Base-by-base conservation (phyloP, 2,888 invertebrate genomes). In the Rotaria sp. region DNA sequence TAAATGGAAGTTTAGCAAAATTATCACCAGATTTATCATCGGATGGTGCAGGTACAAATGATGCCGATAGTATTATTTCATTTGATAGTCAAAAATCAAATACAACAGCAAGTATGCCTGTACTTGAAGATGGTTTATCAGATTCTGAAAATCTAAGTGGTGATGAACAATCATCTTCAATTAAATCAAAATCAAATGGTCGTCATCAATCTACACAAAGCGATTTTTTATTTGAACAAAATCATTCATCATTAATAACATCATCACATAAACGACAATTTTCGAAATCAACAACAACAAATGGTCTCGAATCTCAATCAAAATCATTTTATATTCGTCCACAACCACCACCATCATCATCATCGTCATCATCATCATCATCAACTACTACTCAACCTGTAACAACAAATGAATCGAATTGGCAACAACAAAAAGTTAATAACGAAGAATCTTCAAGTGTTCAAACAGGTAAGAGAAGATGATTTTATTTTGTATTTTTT, bases 121-220 rank as follows among this genome's bases (percentile, higher is more conserved):
- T 80, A 45, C 80, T 80, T 80, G 80, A 80, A 80, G 80, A 80
- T 80, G 80, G 80, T 80, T 45, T 80, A 45, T 80, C 80, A 4
- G 80, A 80, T 41, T 26, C 41, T 3, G 45, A 45, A n/a, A 45
- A 45, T 80, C 1, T 45, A 4, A 80, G n/a, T n/a, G 45, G 15
- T 15, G 80, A 80, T 4, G 80, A 80, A 45, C 45, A 45, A n/a
- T 13, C 45, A 45, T 80, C 80, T 11, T 35, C 80, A 5, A 45
- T n/a, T 4, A 41, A 45, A 13, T 15, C 41, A 13, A 41, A 80
- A 80, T 11, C 4, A 11, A 41, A 80, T 26, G 45, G 45, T 26
- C 41, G 45, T 45, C 80, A 80, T 45, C 41, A 80, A 45, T 41
- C 80, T 0, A 45, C 80, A 26, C 80, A 45, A 80, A 80, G 80